phyloP scores from a whole-genome alignment of 2,113 vertebrate genomes.

The Ophthalmolycus amberensis region DNA sequence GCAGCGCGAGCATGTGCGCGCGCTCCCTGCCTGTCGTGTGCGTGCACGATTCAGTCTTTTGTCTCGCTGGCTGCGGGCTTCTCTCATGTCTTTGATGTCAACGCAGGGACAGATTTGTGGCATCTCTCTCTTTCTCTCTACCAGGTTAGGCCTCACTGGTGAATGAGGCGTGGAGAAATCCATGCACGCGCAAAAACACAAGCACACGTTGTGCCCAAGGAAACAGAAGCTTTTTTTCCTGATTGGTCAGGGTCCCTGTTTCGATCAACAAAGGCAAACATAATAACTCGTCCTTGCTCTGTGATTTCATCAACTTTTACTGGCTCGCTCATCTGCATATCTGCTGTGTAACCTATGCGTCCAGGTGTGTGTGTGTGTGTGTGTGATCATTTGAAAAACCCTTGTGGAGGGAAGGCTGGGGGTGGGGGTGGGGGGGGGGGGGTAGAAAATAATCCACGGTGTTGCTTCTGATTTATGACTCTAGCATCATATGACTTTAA shows the following conservation, averaged over 20 bases:
- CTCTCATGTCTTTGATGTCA: constrained; percentile 37
- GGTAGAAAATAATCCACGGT: neutral
- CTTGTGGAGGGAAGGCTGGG: neutral
- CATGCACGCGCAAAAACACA: constrained; percentile 11
- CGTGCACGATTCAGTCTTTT: constrained; percentile 27
- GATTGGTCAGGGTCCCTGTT: constrained; percentile 43
- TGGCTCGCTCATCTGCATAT: constrained; percentile 37
- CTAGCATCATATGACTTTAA: constrained; percentile 53
- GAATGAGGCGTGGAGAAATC: constrained; percentile 56
- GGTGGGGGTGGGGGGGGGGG: neutral
- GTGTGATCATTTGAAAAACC: constrained; percentile 26
- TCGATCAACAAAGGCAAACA: constrained; percentile 19
- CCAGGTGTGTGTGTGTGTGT: neutral
- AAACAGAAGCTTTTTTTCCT: constrained; percentile 26
- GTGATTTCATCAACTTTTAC: constrained; percentile 50
- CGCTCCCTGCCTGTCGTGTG: neutral
- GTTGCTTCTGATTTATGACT: constrained; percentile 53
- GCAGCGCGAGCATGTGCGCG: neutral
- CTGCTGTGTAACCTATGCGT: constrained; percentile 22
- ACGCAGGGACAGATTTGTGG: constrained; percentile 39
- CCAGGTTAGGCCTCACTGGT: constrained; percentile 27
- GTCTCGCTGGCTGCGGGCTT: constrained; percentile 10
- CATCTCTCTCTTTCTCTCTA: neutral
- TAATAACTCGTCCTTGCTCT: constrained; percentile 42
- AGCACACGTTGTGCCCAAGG: constrained; percentile 6